These are phyloP conservation scores for Cheilosia vernalis DNA, from an alignment of 2,888 invertebrate genomes.

Conservation along the genomic window DNA sequence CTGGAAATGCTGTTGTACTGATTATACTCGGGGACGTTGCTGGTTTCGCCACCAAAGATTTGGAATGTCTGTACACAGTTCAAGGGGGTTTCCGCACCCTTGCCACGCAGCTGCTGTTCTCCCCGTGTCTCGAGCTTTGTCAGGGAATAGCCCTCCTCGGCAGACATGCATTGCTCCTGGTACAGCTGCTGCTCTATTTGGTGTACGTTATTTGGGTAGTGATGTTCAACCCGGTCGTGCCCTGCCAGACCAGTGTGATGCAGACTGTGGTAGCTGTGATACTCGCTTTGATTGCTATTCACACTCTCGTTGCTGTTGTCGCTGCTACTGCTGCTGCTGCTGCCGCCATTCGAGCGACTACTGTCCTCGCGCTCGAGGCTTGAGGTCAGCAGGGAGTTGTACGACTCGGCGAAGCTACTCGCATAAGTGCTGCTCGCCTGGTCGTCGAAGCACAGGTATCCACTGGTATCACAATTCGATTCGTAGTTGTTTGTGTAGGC, in stretches of 20 bases:
- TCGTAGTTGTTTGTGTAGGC: slow-evolving; percentile 74
- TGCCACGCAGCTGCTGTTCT: slow-evolving; percentile 78
- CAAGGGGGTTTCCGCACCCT: slow-evolving; percentile 10
- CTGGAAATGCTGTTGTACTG: slow-evolving; percentile 51
- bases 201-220: slow-evolving; percentile 76
- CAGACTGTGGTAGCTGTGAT: slow-evolving; percentile 73
- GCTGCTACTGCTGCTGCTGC: slow-evolving; percentile 50
- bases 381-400: slow-evolving; percentile 80
- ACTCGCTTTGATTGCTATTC: slow-evolving; percentile 39
- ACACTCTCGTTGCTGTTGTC: slow-evolving; percentile 32
- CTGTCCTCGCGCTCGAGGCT: slow-evolving; percentile 70
- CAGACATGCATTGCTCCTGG: slow-evolving; percentile 81
- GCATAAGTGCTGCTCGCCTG: slow-evolving; percentile 75
- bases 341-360: slow-evolving; percentile 43
- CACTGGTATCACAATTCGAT: slow-evolving; percentile 70
- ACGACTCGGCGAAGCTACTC: slow-evolving; percentile 82
- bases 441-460: slow-evolving; percentile 64
- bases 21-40: slow-evolving; percentile 20
- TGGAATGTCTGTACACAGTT: slow-evolving; percentile 76
- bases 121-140: slow-evolving; percentile 82
- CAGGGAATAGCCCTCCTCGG: slow-evolving; percentile 81
- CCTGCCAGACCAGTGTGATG: slow-evolving; percentile 75
- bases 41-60: slow-evolving; percentile 67
- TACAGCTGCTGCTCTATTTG: slow-evolving; percentile 81
- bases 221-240: slow-evolving; percentile 75